Conservation (phyloP, 2,888 invertebrate genomes). For the Zootermopsis nevadensis region DNA sequence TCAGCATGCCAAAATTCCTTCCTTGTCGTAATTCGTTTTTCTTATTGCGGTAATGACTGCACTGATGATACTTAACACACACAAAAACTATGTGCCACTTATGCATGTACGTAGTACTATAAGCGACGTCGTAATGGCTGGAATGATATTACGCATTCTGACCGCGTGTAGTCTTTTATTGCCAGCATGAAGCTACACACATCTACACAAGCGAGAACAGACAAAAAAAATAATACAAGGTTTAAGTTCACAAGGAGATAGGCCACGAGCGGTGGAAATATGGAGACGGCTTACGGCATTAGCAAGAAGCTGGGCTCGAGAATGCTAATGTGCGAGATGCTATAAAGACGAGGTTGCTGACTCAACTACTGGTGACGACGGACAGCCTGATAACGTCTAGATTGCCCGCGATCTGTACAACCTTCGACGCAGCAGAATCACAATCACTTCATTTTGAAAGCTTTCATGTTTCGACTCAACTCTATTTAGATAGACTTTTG, state of each 20-base stretch:
- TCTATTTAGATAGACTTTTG: too few relatives aligned
- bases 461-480: too few relatives aligned
- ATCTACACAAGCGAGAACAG: slow-evolving; percentile 4
- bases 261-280: neutral
- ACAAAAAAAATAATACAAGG: neutral
- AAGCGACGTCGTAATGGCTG: slow-evolving; percentile 3
- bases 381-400: too few relatives aligned
- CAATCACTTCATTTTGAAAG: too few relatives aligned
- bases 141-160: slow-evolving; percentile 16
- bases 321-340: neutral
- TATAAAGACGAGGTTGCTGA: neutral
- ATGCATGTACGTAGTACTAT: neutral
- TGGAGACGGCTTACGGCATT: neutral
- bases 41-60: neutral
- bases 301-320: neutral
- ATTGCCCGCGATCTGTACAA: too few relatives aligned
- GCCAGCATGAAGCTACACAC: neutral
- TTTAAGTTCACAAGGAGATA: neutral
- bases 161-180: slow-evolving; percentile 12
- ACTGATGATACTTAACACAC: neutral
- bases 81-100: neutral
- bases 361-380: neutral
- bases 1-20: too few relatives aligned
- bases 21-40: neutral
- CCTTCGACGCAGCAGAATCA: too few relatives aligned